These are phyloP conservation scores for Thripadectes ignobilis DNA, from an alignment of 2,797 vertebrate species.

Conservation along the genomic window DNA sequence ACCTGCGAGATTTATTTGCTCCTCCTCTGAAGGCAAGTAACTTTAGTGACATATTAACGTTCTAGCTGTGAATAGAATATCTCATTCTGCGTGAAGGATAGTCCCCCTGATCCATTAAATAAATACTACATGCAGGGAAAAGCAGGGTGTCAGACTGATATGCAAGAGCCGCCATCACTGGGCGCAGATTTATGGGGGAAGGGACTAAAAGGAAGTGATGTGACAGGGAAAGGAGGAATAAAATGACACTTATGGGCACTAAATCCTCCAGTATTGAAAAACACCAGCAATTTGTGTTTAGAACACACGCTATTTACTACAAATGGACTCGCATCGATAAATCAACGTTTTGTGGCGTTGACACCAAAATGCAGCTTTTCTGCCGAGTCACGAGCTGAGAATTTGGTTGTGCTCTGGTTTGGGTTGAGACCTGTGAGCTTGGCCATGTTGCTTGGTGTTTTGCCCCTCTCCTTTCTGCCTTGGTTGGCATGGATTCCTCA, in stretches of 20 bases:
- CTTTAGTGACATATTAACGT: conserved; percentile 75
- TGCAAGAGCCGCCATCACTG: conserved; percentile 19
- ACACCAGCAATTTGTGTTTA: conserved; percentile 62
- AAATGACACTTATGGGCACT: conserved; percentile 56
- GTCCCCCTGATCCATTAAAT: conserved; percentile 75
- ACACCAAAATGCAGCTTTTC: neutral
- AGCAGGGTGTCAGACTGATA: conserved; percentile 59
- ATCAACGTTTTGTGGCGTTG: neutral
- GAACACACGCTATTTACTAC: neutral
- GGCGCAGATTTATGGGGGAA: conserved; percentile 68
- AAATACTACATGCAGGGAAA: conserved; percentile 55
- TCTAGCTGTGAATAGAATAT: conserved; percentile 71
- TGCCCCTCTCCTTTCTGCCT: neutral
- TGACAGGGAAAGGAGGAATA: conserved; percentile 68
- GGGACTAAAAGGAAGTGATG: conserved; percentile 69
- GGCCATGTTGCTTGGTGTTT: neutral
- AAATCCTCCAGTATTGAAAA: conserved; percentile 64
- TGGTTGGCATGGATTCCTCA: neutral
- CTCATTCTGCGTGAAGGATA: conserved; percentile 74
- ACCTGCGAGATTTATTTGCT: conserved; percentile 70
- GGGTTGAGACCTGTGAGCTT: neutral
- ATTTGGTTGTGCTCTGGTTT: neutral
- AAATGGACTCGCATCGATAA: neutral
- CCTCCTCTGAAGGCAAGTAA: conserved; percentile 66
- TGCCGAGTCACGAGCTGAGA: neutral